phyloP scores from a whole-genome alignment of 1,140 invertebrate genomes.

The Calycopis cecrops region DNA sequence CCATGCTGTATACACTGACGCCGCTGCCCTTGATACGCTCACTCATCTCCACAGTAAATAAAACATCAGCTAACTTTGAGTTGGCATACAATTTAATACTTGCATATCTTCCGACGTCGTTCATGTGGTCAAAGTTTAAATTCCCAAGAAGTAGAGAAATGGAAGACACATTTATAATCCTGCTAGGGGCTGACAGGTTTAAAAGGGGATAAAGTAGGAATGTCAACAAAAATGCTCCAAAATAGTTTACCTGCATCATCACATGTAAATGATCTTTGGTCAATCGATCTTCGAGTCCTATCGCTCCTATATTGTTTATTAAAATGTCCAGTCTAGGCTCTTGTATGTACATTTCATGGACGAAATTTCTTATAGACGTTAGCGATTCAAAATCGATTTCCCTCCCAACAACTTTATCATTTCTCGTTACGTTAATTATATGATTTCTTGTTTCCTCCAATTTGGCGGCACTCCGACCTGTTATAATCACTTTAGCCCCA shows the following conservation, averaged over 20 bases:
- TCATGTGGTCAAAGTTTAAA: conserved; percentile 79
- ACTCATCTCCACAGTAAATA: conserved; percentile 82
- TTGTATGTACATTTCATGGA: conserved; percentile 45
- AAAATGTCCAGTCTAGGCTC: conserved; percentile 73
- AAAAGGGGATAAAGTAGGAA: conserved; percentile 75
- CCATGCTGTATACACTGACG: conserved; percentile 83
- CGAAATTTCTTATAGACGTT: conserved; percentile 39
- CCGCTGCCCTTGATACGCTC: conserved; percentile 73
- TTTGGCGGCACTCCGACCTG: conserved; percentile 81
- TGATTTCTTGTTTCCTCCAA: conserved; percentile 76
- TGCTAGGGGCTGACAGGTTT: conserved; percentile 76
- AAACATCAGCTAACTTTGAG: conserved; percentile 83
- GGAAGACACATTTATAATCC: conserved; percentile 71
- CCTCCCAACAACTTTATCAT: conserved; percentile 72
- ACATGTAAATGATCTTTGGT: conserved; percentile 74
- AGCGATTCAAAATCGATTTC: conserved; percentile 46
- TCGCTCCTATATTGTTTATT: conserved; percentile 76
- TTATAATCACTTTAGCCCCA: conserved; percentile 87
- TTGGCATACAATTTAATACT: conserved; percentile 79
- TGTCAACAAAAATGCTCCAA: conserved; percentile 76
- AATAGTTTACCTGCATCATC: conserved; percentile 76
- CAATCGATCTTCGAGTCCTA: conserved; percentile 37
- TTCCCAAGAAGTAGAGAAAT: conserved; percentile 72
- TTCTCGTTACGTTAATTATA: conserved; percentile 71
- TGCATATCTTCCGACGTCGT: conserved; percentile 73